Base-by-base conservation (phyloP, 2,113 vertebrate species). In the Pluvianellus socialis region DNA sequence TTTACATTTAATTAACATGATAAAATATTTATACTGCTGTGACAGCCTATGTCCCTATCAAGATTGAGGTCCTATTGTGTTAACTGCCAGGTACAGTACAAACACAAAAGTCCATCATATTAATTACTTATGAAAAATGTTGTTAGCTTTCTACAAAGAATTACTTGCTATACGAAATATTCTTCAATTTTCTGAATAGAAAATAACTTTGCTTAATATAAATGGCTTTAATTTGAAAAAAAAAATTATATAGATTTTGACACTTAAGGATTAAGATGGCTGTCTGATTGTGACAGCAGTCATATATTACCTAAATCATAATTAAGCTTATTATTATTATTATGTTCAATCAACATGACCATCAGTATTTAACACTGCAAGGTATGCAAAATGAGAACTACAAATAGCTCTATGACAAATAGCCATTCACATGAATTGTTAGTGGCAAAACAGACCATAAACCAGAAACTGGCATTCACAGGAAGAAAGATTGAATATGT, bases 11-110 rank as follows among this genome's bases (percentile, higher is more conserved):
- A 96, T 95, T 87, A 94, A 86, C 42, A n/a, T 72, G 52, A 71
- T 89, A 84, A 95, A 96, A 92, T 95, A 96, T 96, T 97, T 94
- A 94, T 80, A 71, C 32, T 94, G 61, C 28, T 94, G 40, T 92
- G 40, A 72, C 23, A 87, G 35, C 55, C 35, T 52, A 91, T 73
- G 35, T 79, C 12, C 65, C n/a, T 40, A 55, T 76, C 35, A 82
- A 81, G 66, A 92, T 8, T 79, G 70, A 75, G 70, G n/a, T 81
- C 52, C 58, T 79, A 42, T 38, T 87, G 72, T 79, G 76, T 53
- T 87, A 94, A 92, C 79, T 91, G 33, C 65, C 73, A 92, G 61
- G 45, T 85, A 79, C 30, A 79, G 28, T 66, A 14, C 49, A 89
- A 95, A 95, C 53, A 86, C 27, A 79, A 20, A 89, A 75, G 17